Conservation (phyloP, 2,888 invertebrate species). For the Cephus sareptanus region DNA sequence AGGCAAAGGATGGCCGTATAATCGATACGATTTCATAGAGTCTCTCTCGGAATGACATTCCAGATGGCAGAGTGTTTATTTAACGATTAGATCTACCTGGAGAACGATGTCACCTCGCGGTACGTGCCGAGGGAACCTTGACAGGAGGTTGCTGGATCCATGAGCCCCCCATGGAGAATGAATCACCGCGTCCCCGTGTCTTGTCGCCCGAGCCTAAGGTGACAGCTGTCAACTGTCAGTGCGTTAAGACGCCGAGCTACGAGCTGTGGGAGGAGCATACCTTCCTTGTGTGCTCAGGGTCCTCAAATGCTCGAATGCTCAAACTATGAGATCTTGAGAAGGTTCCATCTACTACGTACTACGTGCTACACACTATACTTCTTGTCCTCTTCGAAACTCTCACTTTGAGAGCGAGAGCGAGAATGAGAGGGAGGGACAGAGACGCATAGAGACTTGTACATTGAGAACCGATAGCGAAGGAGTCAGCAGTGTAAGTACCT, state of each 20-base stretch:
- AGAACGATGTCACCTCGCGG: conserved; percentile 53
- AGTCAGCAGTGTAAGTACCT: conserved; percentile 5
- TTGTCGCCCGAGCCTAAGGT: conserved; percentile 56
- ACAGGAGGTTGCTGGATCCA: conserved; percentile 60
- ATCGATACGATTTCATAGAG: not conserved
- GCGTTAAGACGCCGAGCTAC: conserved; percentile 7
- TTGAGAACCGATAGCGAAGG: not conserved
- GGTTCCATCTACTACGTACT: not conserved
- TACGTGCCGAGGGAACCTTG: conserved; percentile 53
- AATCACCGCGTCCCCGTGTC: conserved; percentile 59
- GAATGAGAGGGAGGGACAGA: not conserved
- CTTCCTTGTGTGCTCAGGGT: not conserved
- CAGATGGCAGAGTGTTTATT: not conserved
- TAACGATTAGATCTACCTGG: conserved; percentile 42
- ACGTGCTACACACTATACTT: not conserved
- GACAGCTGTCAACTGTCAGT: conserved; percentile 60
- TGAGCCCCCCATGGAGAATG: conserved; percentile 47
- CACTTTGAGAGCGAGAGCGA: not conserved
- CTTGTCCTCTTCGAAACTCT: not conserved
- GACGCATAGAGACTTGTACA: not conserved
- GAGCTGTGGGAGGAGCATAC: conserved; percentile 29
- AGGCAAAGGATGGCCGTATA: not conserved
- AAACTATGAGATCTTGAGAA: not conserved
- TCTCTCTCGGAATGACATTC: not conserved
- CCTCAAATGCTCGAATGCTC: not conserved